phyloP scores from a whole-genome alignment of 2,797 vertebrate genomes.

The Sciurus carolinensis region DNA sequence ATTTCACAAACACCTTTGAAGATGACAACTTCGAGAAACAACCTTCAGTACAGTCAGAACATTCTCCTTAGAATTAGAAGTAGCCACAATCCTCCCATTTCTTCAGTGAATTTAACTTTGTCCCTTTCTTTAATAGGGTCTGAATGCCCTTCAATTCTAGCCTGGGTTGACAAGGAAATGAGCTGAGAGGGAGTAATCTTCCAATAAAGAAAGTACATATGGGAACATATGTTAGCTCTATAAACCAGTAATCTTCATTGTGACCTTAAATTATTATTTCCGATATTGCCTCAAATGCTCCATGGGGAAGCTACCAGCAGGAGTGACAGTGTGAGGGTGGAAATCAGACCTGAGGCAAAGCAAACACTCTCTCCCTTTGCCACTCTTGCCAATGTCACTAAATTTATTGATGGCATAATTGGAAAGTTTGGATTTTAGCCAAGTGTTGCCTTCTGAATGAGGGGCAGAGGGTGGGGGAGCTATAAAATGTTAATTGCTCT shows the following conservation, averaged over 20 bases:
- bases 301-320: background rate
- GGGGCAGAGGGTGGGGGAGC: background rate
- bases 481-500: slow-evolving; percentile 79
- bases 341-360: slow-evolving; percentile 67
- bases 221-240: slow-evolving; percentile 59
- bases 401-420: slow-evolving; percentile 67
- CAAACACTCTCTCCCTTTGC: slow-evolving; percentile 28
- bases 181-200: slow-evolving; percentile 43
- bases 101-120: background rate
- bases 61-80: background rate
- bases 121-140: background rate
- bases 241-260: slow-evolving; percentile 56
- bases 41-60: background rate
- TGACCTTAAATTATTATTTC: slow-evolving; percentile 58
- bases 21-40: background rate
- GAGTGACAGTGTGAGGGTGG: background rate
- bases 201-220: slow-evolving; percentile 73
- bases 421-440: slow-evolving; percentile 75
- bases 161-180: slow-evolving; percentile 68
- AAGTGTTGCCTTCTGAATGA: slow-evolving; percentile 62
- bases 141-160: background rate
- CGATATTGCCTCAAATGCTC: slow-evolving; percentile 24
- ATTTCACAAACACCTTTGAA: background rate
- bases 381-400: slow-evolving; percentile 64
- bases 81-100: background rate